A percentile compares a stretch with the other conserved stretches of the same genome.
Conservation (phyloP, 2,888 invertebrate species). For the Erannis defoliaria region DNA sequence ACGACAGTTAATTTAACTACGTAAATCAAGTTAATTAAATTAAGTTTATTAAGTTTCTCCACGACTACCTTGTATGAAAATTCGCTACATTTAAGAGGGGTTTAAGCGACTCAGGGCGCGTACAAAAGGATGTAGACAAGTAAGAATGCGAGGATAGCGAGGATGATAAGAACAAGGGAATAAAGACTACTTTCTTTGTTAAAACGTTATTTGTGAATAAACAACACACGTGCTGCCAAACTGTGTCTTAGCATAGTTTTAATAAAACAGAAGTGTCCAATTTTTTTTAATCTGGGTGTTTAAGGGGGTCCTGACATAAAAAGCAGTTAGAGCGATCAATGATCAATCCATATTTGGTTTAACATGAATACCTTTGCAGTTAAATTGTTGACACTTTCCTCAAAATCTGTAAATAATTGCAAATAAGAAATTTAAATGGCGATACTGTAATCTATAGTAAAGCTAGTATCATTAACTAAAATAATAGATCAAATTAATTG, state of each 20-base stretch:
- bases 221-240: background rate
- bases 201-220: background rate
- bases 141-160: background rate
- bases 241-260: background rate
- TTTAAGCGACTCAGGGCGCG: conserved; percentile 4
- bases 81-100: conserved; percentile 27
- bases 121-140: conserved; percentile 14
- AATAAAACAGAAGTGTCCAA: no score
- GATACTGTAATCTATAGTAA: no score
- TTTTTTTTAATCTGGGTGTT: no score
- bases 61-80: conserved; percentile 27
- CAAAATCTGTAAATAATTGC: no score
- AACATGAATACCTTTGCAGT: no score
- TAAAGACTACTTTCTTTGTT: background rate
- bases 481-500: no score
- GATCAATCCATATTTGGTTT: no score
- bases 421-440: no score
- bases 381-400: no score
- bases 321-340: no score
- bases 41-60: conserved; percentile 39
- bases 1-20: conserved; percentile 37
- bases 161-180: background rate
- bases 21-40: conserved; percentile 48
- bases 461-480: no score
- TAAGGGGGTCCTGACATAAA: no score